Evolutionary conservation across 2,888 invertebrate genomes (phyloP), one percentile per base, ranked within the genome.

Genomic region (Venustoraphidia nigricollis): DNA sequence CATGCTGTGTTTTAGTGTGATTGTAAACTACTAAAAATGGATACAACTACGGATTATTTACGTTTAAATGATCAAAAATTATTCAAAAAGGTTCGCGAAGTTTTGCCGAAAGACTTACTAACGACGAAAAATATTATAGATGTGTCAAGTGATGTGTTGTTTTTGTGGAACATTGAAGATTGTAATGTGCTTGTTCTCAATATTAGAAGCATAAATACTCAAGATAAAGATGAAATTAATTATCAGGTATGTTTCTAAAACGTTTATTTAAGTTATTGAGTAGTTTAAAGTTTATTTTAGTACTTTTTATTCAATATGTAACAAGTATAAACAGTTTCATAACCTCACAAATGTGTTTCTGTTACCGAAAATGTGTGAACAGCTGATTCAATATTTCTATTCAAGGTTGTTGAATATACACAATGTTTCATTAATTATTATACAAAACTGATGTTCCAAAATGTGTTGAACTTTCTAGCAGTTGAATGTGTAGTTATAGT

Each of bases 71-170:
- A 75, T 34, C 75, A 77, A 53, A 73, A 73, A 63, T 66, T 82
- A 56, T 79, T 81, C 57, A 69, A 72, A 56, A 75, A 73, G 53
- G 58, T 80, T 45, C 72, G 73, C 55, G 69, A 70, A 40, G 67
- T 70, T 56, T 62, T 81, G 35, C 66, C 70, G 43, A 73, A 75
- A 57, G 68, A 67, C 34, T 66, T 66, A 52, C 70, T 68, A 50
- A 79, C 77, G 56, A 72, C 81, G 54, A 69, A 71, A 51, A 80
- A 79, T 64, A 71, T 81, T 54, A 61, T 82, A 34, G 75, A 75
- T 56, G 71, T 80, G 47, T 73, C 74, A 51, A 80, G 82, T 55
- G 78, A 81, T 62, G 73, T 81, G 55, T 65, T 83, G 48, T 83
- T 77, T 59, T 70, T 76, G 55, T 83, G 83, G 83, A 75, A 79